phyloP scores from a whole-genome alignment of 2,113 vertebrate species.

The Hemiscyllium ocellatum region DNA sequence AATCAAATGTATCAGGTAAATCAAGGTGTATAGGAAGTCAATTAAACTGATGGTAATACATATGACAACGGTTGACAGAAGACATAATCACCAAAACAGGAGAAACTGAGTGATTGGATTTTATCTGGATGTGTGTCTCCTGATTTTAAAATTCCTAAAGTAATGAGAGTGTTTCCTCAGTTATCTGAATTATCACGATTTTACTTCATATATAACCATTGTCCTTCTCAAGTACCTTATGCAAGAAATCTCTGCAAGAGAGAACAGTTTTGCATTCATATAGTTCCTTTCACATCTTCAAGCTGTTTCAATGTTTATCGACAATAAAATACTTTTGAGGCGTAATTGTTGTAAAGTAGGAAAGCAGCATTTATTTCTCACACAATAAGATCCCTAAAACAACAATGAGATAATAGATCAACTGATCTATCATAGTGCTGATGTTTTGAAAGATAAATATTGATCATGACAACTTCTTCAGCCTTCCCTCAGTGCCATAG shows the following conservation, averaged over 20 bases:
- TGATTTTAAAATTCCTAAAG: background rate
- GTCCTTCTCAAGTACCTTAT: background rate
- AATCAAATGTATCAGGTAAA: conserved; percentile 6
- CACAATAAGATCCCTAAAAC: background rate
- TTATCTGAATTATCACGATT: background rate
- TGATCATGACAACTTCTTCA: background rate
- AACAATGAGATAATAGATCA: background rate
- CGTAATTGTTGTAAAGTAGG: background rate
- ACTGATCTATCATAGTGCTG: background rate
- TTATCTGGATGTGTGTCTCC: background rate
- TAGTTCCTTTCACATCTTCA: background rate
- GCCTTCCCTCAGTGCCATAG: background rate
- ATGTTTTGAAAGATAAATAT: too few species aligned
- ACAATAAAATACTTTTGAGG: too few species aligned
- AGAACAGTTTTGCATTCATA: background rate
- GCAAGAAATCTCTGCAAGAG: background rate
- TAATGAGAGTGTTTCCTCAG: background rate
- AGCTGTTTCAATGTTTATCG: too few species aligned
- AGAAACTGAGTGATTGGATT: background rate
- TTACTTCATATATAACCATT: background rate
- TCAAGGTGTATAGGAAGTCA: background rate
- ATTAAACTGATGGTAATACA: background rate
- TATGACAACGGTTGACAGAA: background rate
- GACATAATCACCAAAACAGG: background rate
- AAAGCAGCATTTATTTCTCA: background rate